Evolutionary conservation across 2,888 invertebrate species (phyloP).

Genomic region (Hirtodrosophila trivittata): DNA sequence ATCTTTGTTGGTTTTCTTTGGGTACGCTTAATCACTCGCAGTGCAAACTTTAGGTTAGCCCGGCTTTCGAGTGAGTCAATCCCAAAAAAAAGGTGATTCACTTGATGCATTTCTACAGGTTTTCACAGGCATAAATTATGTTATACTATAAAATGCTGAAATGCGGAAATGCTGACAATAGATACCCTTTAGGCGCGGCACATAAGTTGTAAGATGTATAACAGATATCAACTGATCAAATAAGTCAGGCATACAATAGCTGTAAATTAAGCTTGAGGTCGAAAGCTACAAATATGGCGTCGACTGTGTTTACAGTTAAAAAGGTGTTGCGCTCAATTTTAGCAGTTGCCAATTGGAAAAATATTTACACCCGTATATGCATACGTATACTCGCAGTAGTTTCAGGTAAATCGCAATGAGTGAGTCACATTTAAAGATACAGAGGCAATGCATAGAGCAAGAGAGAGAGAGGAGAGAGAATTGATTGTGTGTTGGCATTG

Average conservation of each 20-base stretch:
- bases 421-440: conserved; percentile 25
- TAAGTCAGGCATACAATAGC: conserved; percentile 10
- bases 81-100: too few relatives aligned
- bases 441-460: too few relatives aligned
- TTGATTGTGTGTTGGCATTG: conserved; percentile 4
- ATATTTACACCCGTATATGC: not conserved
- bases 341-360: conserved; percentile 21
- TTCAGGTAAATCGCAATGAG: conserved; percentile 11
- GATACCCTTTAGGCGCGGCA: conserved; percentile 8
- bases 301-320: conserved; percentile 15
- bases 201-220: not conserved
- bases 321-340: conserved; percentile 7
- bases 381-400: not conserved
- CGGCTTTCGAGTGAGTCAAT: too few relatives aligned
- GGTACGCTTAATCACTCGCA: too few relatives aligned
- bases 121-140: too few relatives aligned
- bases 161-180: too few relatives aligned
- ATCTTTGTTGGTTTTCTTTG: too few relatives aligned
- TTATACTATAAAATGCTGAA: too few relatives aligned
- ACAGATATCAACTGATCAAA: conserved; percentile 21
- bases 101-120: too few relatives aligned
- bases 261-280: conserved; percentile 26
- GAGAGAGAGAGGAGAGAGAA: conserved; percentile 1
- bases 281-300: conserved; percentile 7
- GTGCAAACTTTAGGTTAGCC: too few relatives aligned